These are phyloP conservation scores for Pseudopipra pipra DNA, from an alignment of 2,113 vertebrate genomes.

Conservation along the genomic window DNA sequence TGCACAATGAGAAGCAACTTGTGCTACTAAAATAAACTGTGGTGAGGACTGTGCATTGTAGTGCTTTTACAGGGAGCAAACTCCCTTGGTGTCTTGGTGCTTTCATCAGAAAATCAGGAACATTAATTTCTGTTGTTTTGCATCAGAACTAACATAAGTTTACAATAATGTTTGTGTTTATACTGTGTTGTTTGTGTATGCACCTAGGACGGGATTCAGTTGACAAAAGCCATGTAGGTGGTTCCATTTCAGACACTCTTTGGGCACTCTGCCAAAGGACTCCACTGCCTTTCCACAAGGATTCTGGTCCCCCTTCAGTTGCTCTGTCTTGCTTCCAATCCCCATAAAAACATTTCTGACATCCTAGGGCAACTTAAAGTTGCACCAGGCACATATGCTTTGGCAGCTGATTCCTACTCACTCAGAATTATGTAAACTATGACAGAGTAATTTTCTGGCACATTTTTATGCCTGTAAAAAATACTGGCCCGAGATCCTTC, in stretches of 20 bases:
- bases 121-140: slow-evolving; percentile 54
- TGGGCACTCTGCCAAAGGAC: background rate
- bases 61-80: background rate
- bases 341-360: background rate
- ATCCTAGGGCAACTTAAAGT: background rate
- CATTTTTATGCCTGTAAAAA: background rate
- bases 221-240: background rate
- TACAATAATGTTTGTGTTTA: background rate
- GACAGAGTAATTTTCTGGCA: background rate
- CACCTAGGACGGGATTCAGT: background rate
- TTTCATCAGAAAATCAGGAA: slow-evolving; percentile 45
- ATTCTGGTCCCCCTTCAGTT: background rate
- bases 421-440: background rate
- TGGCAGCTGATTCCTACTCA: background rate
- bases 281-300: background rate
- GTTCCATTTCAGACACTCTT: background rate
- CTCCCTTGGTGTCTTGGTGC: background rate
- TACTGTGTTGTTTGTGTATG: background rate
- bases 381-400: background rate
- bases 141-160: slow-evolving; percentile 1
- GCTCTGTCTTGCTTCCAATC: background rate
- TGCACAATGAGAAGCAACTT: background rate
- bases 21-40: slow-evolving; percentile 11
- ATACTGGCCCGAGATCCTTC: background rate
- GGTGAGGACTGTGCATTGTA: background rate